Percentiles rank a stretch among this genome's conserved stretches.
These are phyloP conservation scores for Argyrosomus regius DNA, from an alignment of 2,797 vertebrate genomes.

Conservation along the genomic window DNA sequence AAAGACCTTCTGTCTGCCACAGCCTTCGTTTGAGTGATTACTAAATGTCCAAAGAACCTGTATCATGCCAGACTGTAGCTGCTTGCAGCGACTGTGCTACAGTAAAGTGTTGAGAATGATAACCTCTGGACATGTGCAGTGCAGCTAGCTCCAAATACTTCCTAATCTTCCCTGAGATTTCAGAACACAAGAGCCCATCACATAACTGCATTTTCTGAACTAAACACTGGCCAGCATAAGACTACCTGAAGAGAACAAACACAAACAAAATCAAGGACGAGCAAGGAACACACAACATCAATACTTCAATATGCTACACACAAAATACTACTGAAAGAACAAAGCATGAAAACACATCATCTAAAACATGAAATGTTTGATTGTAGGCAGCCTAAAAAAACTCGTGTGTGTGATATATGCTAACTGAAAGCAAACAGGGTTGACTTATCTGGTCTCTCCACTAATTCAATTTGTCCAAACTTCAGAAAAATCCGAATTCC, in stretches of 20 bases:
- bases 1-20: constrained; percentile 33
- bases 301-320: constrained; percentile 57
- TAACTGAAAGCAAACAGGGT: constrained; percentile 88
- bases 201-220: constrained; percentile 49
- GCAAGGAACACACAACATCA: constrained; percentile 74
- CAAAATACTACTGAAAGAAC: constrained; percentile 59
- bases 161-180: constrained; percentile 56
- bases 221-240: constrained; percentile 45
- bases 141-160: constrained; percentile 81
- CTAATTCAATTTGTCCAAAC: constrained; percentile 92
- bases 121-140: constrained; percentile 71
- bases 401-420: constrained; percentile 78
- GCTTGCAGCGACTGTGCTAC: constrained; percentile 3
- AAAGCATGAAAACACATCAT: constrained; percentile 76
- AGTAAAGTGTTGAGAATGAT: neutral
- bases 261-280: constrained; percentile 69
- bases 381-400: constrained; percentile 73
- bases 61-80: constrained; percentile 9
- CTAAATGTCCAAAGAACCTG: constrained; percentile 28
- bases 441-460: constrained; percentile 91
- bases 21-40: constrained; percentile 34
- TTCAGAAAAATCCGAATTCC: constrained; percentile 91
- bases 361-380: constrained; percentile 71
- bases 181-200: constrained; percentile 49
- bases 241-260: constrained; percentile 46